Base-by-base conservation (phyloP, 2,797 vertebrate genomes). In the Melanitta fusca region DNA sequence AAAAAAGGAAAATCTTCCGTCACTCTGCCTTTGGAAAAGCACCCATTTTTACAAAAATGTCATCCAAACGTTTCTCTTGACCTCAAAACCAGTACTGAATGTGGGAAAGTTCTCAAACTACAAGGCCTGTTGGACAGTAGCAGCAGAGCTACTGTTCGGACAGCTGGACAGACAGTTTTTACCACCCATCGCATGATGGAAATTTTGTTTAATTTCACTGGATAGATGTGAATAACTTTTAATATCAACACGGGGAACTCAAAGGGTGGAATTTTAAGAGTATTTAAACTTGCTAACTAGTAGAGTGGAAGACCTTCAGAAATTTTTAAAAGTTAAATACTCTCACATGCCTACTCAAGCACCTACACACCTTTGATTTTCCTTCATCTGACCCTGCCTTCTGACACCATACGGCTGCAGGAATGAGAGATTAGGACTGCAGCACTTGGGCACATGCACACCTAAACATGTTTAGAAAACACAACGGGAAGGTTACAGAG, bases 1-100 rank as follows among this genome's bases (percentile, higher is more conserved):
- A 82, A 91, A 93, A 89, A 91, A 91, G 72, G 57, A 96, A 84
- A 62, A 70, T 82, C 47, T 86, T 90, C 81, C 68, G 36, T 86
- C 56, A 32, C 19, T 74, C 47, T 86, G 41, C 45, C 82, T 81
- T 88, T 73, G 79, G 60, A 86, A 92, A 75, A 57, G 56, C 58
- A 72, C 6, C 10, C 30, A 36, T 75, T 91, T 91, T 82, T 62
- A 89, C 0, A 0, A 64, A 93, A 91, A n/a, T 41, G 77, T 36
- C n/a, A 58, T 70, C 83, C 80, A 88, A 85, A 91, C 85, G 34
- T 54, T 93, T 92, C 41, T 85, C 32, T 81, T 34, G 25, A 70
- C 70, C 39, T 89, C 24, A 68, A 88, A 93, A 95, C 21, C 80
- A 89, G 30, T 39, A 73, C 38, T 73, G 82, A 57, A 60, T 2